Evolutionary conservation across 2,113 vertebrate species (phyloP).

Genomic region (Chloropsis hardwickii): DNA sequence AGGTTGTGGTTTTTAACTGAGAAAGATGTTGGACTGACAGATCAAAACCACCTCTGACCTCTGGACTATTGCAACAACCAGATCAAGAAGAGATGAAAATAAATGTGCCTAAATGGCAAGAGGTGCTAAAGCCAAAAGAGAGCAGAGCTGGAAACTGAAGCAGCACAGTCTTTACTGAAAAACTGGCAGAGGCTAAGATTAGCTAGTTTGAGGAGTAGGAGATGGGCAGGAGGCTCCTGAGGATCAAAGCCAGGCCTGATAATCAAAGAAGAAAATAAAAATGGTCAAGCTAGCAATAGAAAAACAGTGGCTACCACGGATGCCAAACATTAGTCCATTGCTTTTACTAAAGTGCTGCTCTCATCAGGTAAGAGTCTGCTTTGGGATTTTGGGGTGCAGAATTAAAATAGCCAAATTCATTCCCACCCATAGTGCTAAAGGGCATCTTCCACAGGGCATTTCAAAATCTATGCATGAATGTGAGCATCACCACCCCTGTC

Average conservation of each 20-base stretch:
- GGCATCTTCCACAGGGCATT: not conserved
- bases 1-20: not conserved
- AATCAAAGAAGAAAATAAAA: not conserved
- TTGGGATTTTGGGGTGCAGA: not conserved
- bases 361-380: not conserved
- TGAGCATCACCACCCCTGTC: not conserved
- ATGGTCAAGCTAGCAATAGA: not conserved
- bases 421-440: not conserved
- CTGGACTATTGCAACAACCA: not conserved
- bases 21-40: not conserved
- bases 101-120: not conserved
- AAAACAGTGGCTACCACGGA: accelerated
- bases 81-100: not conserved
- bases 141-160: not conserved
- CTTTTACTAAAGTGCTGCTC: not conserved
- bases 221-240: not conserved
- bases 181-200: not conserved
- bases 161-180: not conserved
- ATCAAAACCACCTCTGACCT: not conserved
- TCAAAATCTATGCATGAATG: accelerated
- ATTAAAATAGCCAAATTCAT: not conserved
- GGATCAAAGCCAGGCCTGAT: not conserved
- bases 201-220: not conserved
- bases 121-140: not conserved
- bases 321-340: not conserved